Evolutionary conservation across 2,797 vertebrate genomes (phyloP), one percentile per base, ranked within the genome.

Genomic region (Chrysocyon brachyurus): DNA sequence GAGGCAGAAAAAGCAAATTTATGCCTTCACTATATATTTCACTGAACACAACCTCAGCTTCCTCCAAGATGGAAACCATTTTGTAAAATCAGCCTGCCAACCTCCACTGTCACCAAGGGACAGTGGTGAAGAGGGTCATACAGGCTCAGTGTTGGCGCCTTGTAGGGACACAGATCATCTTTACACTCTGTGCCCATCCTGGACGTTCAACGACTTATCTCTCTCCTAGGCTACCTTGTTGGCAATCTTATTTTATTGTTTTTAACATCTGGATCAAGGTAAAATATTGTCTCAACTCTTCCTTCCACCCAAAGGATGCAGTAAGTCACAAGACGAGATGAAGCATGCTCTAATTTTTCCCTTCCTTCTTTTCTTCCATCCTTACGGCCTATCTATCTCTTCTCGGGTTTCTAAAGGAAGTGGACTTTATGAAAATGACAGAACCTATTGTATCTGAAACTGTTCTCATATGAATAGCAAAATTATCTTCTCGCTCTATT

Each of bases 401-500:
- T 12, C 31, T 83, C 26, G 40, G 11, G 5, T 81, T 87, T 63
- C 75, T 57, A 59, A 95, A 10, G 33, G 19, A 85, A 77, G 1
- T 6, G 4, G 15, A 22, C 40, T 86, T 61, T 83, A 26, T n/a
- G 6, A 52, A 75, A 90, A 21, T 87, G n/a, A 78, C 31, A 88
- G 93, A 84, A 68, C 66, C 89, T 73, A 87, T 92, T 95, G n/a
- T 54, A 87, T 75, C 24, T 66, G 19, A 85, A 94, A 36, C 16
- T 81, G 6, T 82, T 87, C 68, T 93, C 4, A 46, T 87, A 61
- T 54, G 56, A 97, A 91, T 93, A 93, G 40, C n/a, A 96, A 96
- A 61, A 84, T 78, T 59, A 84, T 77, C 54, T 86, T 75, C 63
- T 87, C 57, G 52, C 73, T 95, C 68, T 66, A 2, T 64, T 91